Conservation (phyloP, 1,140 invertebrate species). For the Pseudomyrmex pallidus region DNA sequence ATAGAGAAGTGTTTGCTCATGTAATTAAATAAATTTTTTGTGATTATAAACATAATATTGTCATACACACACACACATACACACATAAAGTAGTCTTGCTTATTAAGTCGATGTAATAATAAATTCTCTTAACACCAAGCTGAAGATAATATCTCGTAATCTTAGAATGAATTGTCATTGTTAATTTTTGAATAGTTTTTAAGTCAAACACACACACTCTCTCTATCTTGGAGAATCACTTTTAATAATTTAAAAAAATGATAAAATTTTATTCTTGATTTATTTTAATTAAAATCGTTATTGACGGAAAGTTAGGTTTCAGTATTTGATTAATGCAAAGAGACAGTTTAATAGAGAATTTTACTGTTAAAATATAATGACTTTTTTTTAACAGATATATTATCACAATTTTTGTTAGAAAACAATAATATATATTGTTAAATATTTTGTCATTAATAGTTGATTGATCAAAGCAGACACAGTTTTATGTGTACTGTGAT, state of each 20-base stretch:
- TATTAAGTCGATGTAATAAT: too few relatives aligned
- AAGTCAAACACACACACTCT: background rate
- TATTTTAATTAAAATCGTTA: background rate
- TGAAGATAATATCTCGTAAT: constrained; percentile 30
- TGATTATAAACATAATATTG: constrained; percentile 18
- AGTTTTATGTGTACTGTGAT: constrained; percentile 10
- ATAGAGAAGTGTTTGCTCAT: constrained; percentile 51
- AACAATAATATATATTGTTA: background rate
- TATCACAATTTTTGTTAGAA: background rate
- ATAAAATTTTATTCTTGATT: constrained; percentile 14
- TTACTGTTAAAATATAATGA: background rate
- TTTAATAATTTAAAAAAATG: background rate
- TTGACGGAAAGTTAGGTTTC: too few relatives aligned
- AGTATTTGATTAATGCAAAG: too few relatives aligned
- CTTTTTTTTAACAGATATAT: background rate
- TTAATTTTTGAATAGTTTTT: constrained; percentile 10
- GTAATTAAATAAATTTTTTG: constrained; percentile 40
- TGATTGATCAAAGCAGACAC: background rate
- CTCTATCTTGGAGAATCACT: constrained; percentile 4
- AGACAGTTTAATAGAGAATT: background rate
- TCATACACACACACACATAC: constrained; percentile 12
- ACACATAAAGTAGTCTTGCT: background rate
- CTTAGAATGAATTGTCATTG: constrained; percentile 13
- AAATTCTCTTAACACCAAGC: constrained; percentile 18
- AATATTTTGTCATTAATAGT: background rate